These are phyloP conservation scores for silkworm (Bombyx mori) DNA, from an alignment of 1,140 invertebrate genomes.

Conservation along the genomic window DNA sequence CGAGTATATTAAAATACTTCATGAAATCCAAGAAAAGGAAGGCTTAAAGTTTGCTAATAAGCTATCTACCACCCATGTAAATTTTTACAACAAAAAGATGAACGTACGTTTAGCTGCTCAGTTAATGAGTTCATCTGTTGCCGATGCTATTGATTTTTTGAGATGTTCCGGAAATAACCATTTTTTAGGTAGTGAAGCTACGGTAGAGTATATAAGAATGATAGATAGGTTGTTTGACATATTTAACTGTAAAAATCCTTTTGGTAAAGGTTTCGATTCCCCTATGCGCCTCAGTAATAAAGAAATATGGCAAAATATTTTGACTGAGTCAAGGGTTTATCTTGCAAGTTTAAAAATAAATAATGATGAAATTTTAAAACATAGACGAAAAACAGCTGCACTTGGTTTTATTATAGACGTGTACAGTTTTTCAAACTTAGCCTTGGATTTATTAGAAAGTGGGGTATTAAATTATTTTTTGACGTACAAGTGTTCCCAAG, in stretches of 20 bases:
- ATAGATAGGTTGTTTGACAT: slow-evolving; percentile 35
- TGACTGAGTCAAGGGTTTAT: no score
- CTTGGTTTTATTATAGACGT: no score
- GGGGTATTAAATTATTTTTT: slow-evolving; percentile 25
- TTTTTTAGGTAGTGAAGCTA: slow-evolving; percentile 25
- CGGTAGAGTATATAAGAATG: slow-evolving; percentile 24
- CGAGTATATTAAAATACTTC: slow-evolving; percentile 20
- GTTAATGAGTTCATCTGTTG: slow-evolving; percentile 27
- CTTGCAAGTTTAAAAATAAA: no score
- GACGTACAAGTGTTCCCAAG: slow-evolving; percentile 32
- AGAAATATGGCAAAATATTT: slow-evolving; percentile 13
- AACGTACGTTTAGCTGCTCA: slow-evolving; percentile 29
- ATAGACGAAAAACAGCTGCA: no score
- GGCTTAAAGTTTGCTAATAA: slow-evolving; percentile 27
- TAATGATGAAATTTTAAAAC: no score
- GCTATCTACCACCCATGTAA: slow-evolving; percentile 16
- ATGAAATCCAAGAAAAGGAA: slow-evolving; percentile 24
- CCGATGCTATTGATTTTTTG: slow-evolving; percentile 32
- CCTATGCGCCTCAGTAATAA: slow-evolving; percentile 20
- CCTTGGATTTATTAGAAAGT: slow-evolving; percentile 15
- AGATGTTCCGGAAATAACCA: slow-evolving; percentile 8
- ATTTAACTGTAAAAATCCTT: slow-evolving; percentile 23
- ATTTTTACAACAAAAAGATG: slow-evolving; percentile 30
- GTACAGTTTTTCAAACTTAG: slow-evolving; percentile 13
- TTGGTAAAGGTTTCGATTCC: slow-evolving; percentile 27